Evolutionary conservation across 2,888 invertebrate species (phyloP).

Genomic region (Amblyteles armatorius): DNA sequence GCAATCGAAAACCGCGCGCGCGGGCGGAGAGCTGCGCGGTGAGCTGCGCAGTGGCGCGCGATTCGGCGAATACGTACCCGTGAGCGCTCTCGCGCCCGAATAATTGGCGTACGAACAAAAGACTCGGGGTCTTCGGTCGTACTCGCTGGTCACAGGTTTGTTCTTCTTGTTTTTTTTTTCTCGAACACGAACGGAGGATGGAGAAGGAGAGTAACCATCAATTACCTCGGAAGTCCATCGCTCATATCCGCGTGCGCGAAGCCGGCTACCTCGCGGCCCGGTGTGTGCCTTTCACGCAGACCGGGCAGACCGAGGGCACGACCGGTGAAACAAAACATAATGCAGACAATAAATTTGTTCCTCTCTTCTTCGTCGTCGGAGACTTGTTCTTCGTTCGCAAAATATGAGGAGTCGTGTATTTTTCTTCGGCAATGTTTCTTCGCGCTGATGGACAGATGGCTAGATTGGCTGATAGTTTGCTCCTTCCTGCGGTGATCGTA

Average conservation of each 20-base stretch:
- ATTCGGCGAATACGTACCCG: constrained; percentile 31
- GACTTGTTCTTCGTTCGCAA: constrained; percentile 30
- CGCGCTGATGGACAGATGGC: constrained; percentile 62
- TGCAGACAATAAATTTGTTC: constrained; percentile 57
- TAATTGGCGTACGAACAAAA: constrained; percentile 65
- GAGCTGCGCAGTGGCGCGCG: constrained; percentile 9
- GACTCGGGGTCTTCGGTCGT: constrained; percentile 19
- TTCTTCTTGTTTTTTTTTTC: background rate
- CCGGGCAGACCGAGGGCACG: constrained; percentile 14
- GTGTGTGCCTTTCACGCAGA: constrained; percentile 45
- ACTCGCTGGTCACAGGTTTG: constrained; percentile 16
- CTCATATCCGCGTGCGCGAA: constrained; percentile 59
- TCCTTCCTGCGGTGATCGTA: constrained; percentile 23
- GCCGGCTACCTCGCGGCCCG: background rate
- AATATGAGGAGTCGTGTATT: constrained; percentile 3
- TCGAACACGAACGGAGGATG: constrained; percentile 23
- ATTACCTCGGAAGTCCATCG: constrained; percentile 67
- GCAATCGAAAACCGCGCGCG: constrained; percentile 43
- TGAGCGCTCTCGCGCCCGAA: constrained; percentile 42
- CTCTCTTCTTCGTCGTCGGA: constrained; percentile 5
- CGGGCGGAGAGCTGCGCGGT: background rate
- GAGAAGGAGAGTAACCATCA: constrained; percentile 62
- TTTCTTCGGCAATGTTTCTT: constrained; percentile 32
- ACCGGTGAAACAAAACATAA: constrained; percentile 51
- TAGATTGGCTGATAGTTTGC: constrained; percentile 11